Conservation (phyloP, 2,797 vertebrate genomes). For the Melanotaenia boesemani region DNA sequence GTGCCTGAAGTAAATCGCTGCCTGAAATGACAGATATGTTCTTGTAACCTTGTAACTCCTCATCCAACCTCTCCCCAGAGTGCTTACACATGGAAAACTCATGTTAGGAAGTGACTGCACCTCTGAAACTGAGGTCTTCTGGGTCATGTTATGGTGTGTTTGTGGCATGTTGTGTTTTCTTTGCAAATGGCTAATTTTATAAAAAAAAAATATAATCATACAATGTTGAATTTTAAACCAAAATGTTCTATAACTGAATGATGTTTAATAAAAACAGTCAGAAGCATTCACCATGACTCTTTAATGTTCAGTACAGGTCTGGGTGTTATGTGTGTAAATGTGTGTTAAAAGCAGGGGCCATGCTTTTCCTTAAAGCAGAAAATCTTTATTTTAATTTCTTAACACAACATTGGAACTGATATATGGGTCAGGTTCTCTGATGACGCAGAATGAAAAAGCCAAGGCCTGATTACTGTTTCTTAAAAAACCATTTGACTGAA, state of each 20-base stretch:
- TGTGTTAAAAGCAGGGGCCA: conserved; percentile 35
- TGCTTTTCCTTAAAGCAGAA: conserved; percentile 31
- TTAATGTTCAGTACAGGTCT: not conserved
- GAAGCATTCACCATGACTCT: not conserved
- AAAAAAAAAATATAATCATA: not conserved
- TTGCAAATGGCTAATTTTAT: not conserved
- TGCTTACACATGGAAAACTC: no score
- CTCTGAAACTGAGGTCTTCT: no score
- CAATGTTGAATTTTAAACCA: not conserved
- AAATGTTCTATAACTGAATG: not conserved
- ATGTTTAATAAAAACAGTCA: not conserved
- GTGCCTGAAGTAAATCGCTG: no score
- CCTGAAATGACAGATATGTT: no score
- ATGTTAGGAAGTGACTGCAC: no score
- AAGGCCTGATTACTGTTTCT: conserved; percentile 64
- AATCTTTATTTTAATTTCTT: conserved; percentile 29
- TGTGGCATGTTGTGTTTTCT: not conserved
- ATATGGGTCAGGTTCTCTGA: conserved; percentile 55
- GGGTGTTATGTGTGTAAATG: not conserved
- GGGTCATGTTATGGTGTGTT: no score
- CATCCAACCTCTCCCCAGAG: no score
- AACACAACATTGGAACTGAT: conserved; percentile 49
- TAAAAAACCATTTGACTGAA: conserved; percentile 48
- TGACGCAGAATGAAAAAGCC: conserved; percentile 45
- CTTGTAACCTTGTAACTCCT: no score